Conservation (phyloP, 2,888 invertebrate species). For the Nomada hirtipes region DNA sequence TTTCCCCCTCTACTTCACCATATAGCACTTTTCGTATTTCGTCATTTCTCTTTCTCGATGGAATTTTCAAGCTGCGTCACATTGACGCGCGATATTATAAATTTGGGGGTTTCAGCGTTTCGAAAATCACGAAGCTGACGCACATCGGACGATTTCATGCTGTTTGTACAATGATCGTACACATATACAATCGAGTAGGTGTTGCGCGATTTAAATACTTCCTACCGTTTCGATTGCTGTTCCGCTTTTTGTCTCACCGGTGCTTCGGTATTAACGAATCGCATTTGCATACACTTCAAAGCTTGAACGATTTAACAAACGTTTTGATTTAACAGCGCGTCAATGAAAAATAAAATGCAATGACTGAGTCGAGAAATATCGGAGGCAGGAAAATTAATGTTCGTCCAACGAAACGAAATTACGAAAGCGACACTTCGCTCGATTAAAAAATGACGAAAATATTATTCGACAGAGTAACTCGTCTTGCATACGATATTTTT, state of each 20-base stretch:
- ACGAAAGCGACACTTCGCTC: conserved; percentile 11
- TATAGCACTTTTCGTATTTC: background rate
- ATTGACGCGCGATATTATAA: conserved; percentile 35
- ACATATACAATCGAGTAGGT: no score
- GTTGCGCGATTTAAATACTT: conserved; percentile 32
- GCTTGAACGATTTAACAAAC: conserved; percentile 40
- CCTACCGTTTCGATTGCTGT: background rate
- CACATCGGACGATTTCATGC: no score
- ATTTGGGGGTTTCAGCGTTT: conserved; percentile 21
- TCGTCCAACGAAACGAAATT: conserved; percentile 17
- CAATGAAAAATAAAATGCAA: background rate
- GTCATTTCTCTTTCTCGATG: background rate
- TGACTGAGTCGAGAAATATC: background rate
- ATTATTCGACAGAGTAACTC: conserved; percentile 33
- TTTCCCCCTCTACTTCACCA: background rate
- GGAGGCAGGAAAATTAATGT: background rate
- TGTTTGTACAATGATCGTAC: conserved; percentile 27
- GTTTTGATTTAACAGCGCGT: conserved; percentile 23
- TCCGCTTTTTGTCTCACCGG: conserved; percentile 14
- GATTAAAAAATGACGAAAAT: conserved; percentile 42
- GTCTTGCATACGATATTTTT: conserved; percentile 21
- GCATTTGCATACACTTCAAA: conserved; percentile 12
- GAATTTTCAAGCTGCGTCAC: background rate
- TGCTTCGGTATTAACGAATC: conserved; percentile 45
- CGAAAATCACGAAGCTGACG: conserved; percentile 11